Evolutionary conservation across 2,888 invertebrate species (phyloP), one percentile per base, ranked within the genome.

Genomic region (Chrysomela aeneicollis): DNA sequence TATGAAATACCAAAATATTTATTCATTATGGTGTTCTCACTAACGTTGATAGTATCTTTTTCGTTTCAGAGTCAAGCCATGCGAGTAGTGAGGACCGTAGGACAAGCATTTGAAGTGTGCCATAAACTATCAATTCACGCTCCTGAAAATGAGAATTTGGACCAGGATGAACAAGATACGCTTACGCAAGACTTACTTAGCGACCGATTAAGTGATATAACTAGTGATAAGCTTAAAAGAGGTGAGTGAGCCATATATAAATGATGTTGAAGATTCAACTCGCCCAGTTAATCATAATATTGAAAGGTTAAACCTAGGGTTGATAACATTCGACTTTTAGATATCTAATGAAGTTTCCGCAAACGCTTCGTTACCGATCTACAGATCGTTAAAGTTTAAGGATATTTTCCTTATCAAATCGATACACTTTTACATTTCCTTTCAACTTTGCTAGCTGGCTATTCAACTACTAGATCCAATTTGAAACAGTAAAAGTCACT

Each of bases 41-140:
- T n/a, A n/a, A n/a, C n/a, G n/a, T n/a, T 10, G 10, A 30, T 18
- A 10, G 10, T 42, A 59, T 19, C 26, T 55, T 67, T 70, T 58
- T 74, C 71, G 65, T 80, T 81, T 15, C 89, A 98, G 98, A 95
- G 93, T 84, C 97, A 98, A 87, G 98, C 98, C 32, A 97, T 98
- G 96, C 89, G 94, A 75, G 95, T 99, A 75, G 99, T 99, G 67
- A 90, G 98, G 78, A 98, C 98, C 6, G 95, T 99, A 73, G 98
- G 98, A 52, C 98, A 99, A 85, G 98, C 98, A 37, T 99, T 99
- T 85, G 98, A 99, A 85, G 98, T 98, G 82, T 98, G 98, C 87
- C 98, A 98, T 89, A 97, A 97, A 86, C 88, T 94, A 84, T 91
- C 92, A 78, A 86, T 89, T 77, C 81, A 80, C 52, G 81, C 82